Conservation (phyloP, 2,113 vertebrate species). For the Sturnira hondurensis region DNA sequence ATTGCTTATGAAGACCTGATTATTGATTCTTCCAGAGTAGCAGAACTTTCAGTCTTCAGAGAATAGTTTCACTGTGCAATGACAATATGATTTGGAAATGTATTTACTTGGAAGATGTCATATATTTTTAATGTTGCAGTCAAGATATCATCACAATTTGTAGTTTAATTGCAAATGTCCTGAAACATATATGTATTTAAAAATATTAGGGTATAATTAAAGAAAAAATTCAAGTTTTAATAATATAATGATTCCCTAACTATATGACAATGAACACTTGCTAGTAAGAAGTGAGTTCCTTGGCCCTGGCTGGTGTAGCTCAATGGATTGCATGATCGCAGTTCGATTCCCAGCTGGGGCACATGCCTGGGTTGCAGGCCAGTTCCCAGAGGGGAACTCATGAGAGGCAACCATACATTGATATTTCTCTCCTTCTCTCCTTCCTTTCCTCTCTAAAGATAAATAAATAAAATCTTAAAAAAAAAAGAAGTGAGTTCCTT, state of each 20-base stretch:
- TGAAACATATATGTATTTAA: conserved; percentile 13
- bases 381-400: too few relatives aligned
- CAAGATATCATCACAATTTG: conserved; percentile 29
- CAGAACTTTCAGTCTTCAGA: conserved; percentile 30
- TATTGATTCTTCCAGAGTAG: neutral
- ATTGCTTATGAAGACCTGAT: conserved; percentile 61
- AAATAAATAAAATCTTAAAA: too few relatives aligned
- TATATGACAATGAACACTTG: conserved; percentile 27
- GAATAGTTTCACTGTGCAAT: conserved; percentile 26
- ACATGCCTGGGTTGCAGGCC: too few relatives aligned
- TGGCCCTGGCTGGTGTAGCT: too few relatives aligned
- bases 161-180: conserved; percentile 31
- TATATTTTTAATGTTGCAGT: conserved; percentile 56
- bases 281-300: conserved; percentile 28
- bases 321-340: too few relatives aligned
- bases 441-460: too few relatives aligned
- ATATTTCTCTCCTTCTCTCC: too few relatives aligned
- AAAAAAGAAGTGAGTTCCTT: conserved; percentile 31
- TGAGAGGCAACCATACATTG: too few relatives aligned
- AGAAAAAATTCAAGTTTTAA: conserved; percentile 44
- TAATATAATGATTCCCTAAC: conserved; percentile 28
- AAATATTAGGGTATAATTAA: neutral
- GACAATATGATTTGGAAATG: conserved; percentile 26
- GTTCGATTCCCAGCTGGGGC: too few relatives aligned
- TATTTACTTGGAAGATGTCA: conserved; percentile 38